Evolutionary conservation across 2,797 vertebrate species (phyloP).

Genomic region (Tympanoctomys barrerae): DNA sequence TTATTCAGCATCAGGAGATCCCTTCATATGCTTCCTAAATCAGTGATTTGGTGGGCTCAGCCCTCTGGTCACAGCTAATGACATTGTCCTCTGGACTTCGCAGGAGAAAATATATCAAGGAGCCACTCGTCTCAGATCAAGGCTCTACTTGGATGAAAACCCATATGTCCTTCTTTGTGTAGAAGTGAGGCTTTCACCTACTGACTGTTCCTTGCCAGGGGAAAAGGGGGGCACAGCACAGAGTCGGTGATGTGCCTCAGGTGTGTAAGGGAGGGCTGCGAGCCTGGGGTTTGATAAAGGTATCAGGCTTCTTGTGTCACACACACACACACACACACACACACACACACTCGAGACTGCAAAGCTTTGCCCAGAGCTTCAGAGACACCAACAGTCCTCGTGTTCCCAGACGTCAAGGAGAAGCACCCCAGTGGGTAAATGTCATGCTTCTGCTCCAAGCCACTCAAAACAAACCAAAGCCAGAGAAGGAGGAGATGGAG

Average conservation of each 20-base stretch:
- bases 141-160: neutral
- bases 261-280: neutral
- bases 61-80: neutral
- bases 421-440: no score
- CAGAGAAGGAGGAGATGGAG: neutral
- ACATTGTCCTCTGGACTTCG: neutral
- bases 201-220: neutral
- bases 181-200: neutral
- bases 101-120: no score
- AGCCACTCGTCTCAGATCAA: neutral
- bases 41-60: neutral
- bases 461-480: neutral
- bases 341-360: rapidly evolving
- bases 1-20: neutral
- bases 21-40: neutral
- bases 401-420: neutral
- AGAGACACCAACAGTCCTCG: neutral
- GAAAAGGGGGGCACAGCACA: rapidly evolving
- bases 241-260: neutral
- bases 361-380: neutral
- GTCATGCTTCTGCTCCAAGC: neutral
- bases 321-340: no score
- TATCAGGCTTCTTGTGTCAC: neutral
- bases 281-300: neutral
- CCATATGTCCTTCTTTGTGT: neutral